phyloP scores from a whole-genome alignment of 2,888 invertebrate species.

The Tridacna gigas region DNA sequence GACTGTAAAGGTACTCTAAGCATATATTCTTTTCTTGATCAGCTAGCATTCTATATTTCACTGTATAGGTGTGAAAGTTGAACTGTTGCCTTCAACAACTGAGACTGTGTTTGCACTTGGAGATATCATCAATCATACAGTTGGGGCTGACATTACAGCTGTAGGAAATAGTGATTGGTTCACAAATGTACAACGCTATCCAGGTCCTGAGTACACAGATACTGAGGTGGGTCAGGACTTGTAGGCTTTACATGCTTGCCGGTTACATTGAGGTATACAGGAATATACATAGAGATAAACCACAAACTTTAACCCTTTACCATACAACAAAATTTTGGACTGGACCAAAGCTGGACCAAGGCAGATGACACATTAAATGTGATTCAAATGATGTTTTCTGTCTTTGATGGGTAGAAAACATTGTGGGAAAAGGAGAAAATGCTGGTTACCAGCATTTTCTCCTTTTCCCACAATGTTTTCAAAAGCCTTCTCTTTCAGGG shows the following conservation, averaged over 20 bases:
- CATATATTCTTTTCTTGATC: too few relatives aligned
- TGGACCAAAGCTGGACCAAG: too few relatives aligned
- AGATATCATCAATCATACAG: not conserved
- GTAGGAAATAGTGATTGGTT: not conserved
- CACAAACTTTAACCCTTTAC: too few relatives aligned
- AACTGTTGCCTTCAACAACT: constrained; percentile 5
- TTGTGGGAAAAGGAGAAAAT: not conserved
- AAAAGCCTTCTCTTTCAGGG: not conserved
- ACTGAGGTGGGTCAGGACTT: not conserved
- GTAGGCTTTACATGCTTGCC: too few relatives aligned
- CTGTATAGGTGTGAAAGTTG: constrained; percentile 3
- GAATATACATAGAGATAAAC: too few relatives aligned
- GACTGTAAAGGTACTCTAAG: too few relatives aligned
- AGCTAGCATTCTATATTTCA: not conserved
- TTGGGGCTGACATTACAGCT: not conserved
- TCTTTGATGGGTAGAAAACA: not conserved
- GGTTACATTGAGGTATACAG: too few relatives aligned
- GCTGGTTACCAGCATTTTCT: not conserved
- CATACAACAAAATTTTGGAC: too few relatives aligned
- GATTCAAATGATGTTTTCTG: too few relatives aligned
- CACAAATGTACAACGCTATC: not conserved
- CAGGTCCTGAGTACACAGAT: constrained; percentile 13
- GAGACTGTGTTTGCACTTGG: constrained; percentile 6
- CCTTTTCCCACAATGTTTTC: not conserved
- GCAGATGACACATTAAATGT: too few relatives aligned